Conservation (phyloP, 2,888 invertebrate genomes). For the Cerastis leucographa region DNA sequence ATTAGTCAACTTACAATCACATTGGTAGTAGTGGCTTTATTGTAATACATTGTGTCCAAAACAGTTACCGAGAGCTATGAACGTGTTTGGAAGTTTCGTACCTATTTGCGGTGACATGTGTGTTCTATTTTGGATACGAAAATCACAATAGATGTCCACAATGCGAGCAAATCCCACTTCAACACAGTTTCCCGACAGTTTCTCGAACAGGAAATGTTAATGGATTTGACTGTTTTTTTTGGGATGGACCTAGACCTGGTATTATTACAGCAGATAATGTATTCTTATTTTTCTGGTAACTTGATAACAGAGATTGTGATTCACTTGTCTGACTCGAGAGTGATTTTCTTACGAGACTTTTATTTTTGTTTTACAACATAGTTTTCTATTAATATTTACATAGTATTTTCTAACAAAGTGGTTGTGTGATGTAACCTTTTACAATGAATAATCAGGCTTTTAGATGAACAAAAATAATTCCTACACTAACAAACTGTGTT, state of each 20-base stretch:
- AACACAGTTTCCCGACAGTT: conserved; percentile 11
- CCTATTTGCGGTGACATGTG: background rate
- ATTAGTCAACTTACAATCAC: background rate
- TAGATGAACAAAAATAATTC: background rate
- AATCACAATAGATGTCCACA: conserved; percentile 15
- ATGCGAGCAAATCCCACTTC: background rate
- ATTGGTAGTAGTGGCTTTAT: background rate
- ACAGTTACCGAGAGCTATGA: background rate
- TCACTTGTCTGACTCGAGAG: background rate
- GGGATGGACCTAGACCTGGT: background rate
- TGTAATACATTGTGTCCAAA: background rate
- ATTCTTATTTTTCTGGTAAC: conserved; percentile 23
- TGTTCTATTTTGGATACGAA: conserved; percentile 13
- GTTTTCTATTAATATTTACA: background rate
- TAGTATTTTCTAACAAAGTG: too few relatives aligned
- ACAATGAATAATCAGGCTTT: background rate
- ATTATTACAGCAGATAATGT: conserved; percentile 14
- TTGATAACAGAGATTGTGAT: conserved; percentile 8
- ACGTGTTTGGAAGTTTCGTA: background rate
- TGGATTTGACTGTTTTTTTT: conserved; percentile 4
- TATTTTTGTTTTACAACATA: background rate
- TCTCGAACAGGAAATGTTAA: background rate
- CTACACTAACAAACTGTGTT: background rate
- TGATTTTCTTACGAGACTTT: conserved; percentile 2
- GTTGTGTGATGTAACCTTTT: background rate